Evolutionary conservation across 2,113 vertebrate genomes (phyloP), one percentile per base, ranked within the genome.

Genomic region (Trinectes maculatus): DNA sequence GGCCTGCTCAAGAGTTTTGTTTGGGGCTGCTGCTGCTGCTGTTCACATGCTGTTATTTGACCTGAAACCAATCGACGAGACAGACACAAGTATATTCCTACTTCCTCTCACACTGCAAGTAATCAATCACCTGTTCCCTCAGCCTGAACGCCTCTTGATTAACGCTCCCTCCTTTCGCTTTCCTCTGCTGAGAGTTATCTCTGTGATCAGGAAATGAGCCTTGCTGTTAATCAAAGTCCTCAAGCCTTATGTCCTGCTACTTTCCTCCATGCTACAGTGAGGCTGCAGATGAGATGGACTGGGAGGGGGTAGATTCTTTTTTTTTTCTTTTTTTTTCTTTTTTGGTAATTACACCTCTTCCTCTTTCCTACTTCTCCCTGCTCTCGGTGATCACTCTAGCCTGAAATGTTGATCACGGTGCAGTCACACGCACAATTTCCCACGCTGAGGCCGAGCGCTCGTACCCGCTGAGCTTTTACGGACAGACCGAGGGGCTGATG

Each of bases 121-220:
- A 86, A 94, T 93, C 91, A 94, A 94, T 97, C 95, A 95, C 92
- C 84, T 85, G 91, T 68, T 92, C 92, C 86, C 91, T 93, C 89
- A 94, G 85, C 92, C 94, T 84, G 91, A 93, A 93, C 94, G 48
- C 63, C 61, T 78, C 71, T 80, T 94, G 93, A 96, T 96, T 94
- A 94, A 95, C 88, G 80, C 85, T 66, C 85, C 84, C 85, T 87
- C 71, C 89, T 92, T 86, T 91, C 86, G 82, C 81, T 91, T 87
- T 89, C 91, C 88, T 87, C 75, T 51, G 47, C 33, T 66, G 67
- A 83, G 74, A 66, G 74, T 71, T 71, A 28, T 59, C 64, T 83
- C 76, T 84, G 66, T 43, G 37, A 85, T 85, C 89, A 93, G 92
- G 91, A 92, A 93, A 92, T 92, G 85, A 91, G 84, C 79, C 82